Evolutionary conservation across 2,113 vertebrate genomes (phyloP), one percentile per base, ranked within the genome.

Genomic region (Python bivittatus): DNA sequence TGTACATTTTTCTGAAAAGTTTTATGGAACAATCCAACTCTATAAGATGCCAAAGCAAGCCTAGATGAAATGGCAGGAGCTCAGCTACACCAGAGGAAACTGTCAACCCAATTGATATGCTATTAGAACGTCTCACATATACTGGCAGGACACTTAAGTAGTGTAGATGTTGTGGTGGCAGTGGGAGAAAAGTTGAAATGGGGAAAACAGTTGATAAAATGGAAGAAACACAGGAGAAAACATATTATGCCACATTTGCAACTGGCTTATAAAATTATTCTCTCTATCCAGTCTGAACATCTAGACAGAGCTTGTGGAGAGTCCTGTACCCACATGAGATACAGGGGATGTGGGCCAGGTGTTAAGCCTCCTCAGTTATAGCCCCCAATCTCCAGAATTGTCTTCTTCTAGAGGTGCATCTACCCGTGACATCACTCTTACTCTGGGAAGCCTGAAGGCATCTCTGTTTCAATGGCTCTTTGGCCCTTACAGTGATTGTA

Each of bases 1-100:
- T 56, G 54, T 90, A 90, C 89, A 90, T 83, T 90, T 57, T 60
- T 90, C n/a, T 38, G 64, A 83, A 72, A 53, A 33, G 22, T 79
- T 90, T 79, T 79, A 89, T 6, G 15, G 52, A 38, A 53, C 33
- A 72, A 89, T 85, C 11, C 44, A 29, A 6, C 25, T 52, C 52
- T 22, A 13, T 79, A 79, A 79, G 33, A 79, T 79, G 33, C 72
- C 72, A 79, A 42, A 79, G 42, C 20, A 7, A 79, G 38, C 42
- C 85, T 86, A 56, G 13, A 33, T 53, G 85, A 54, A n/a, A 86
- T 56, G 52, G 15, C 48, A 42, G 85, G 12, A 86, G 29, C 85
- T n/a, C 85, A n/a, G 17, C 53, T 86, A n/a, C 25, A 52, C 15
- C 52, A 54, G 44, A 54, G 25, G 29, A n/a, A 54, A 17, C 6